Evolutionary conservation across 2,113 vertebrate genomes (phyloP).

Genomic region (crab-eating macaque (Macaca fascicularis)): DNA sequence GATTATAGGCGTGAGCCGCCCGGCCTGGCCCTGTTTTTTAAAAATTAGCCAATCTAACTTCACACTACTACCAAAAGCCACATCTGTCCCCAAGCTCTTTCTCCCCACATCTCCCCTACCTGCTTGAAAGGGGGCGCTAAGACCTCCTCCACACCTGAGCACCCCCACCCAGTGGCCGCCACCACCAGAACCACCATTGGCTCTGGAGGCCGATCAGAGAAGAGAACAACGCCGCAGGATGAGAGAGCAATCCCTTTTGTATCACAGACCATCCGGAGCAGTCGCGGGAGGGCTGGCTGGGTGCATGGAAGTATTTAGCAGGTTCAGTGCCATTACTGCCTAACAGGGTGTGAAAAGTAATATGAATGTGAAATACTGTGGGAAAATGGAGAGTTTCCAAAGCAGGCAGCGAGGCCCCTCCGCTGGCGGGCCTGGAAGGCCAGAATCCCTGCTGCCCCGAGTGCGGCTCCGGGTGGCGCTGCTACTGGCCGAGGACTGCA

Average conservation of each 20-base stretch:
- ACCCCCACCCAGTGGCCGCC: not conserved
- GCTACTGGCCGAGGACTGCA: not conserved
- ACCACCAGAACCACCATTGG: not conserved
- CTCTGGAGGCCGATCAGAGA: not conserved
- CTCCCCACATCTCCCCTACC: not conserved
- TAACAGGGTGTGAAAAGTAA: slow-evolving; percentile 84
- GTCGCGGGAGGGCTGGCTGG: not conserved
- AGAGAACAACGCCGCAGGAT: accelerated
- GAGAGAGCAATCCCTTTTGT: not conserved
- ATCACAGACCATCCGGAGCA: not conserved
- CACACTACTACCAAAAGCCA: not conserved
- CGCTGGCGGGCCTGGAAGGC: not conserved
- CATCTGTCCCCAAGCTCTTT: not conserved
- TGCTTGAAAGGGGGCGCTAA: not conserved
- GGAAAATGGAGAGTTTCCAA: slow-evolving; percentile 81
- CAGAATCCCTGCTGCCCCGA: not conserved
- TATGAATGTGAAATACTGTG: slow-evolving; percentile 81
- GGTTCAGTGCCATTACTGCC: slow-evolving; percentile 77
- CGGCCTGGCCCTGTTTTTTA: not conserved
- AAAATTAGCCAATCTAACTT: not conserved
- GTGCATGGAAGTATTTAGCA: slow-evolving; percentile 79
- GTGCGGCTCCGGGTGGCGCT: not conserved
- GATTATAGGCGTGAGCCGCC: no score
- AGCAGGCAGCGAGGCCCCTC: slow-evolving; percentile 37
- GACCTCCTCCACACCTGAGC: not conserved